Evolutionary conservation across 2,888 invertebrate species (phyloP), one percentile per base, ranked within the genome.

Genomic region (Orchesella flavescens): DNA sequence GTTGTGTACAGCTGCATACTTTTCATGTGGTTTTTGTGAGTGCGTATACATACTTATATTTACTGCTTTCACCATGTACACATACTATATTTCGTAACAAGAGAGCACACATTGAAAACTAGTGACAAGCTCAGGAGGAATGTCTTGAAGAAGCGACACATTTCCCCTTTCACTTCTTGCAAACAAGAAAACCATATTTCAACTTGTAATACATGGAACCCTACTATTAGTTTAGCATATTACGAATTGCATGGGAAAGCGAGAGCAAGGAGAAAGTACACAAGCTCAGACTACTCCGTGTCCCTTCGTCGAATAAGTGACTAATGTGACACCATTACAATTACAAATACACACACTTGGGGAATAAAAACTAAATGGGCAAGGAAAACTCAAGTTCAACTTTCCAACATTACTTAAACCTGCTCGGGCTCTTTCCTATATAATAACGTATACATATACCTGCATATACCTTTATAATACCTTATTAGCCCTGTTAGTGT

Each of bases 61-160:
- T 76, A 76, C 57, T 34, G 55, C 68, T 76, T 76, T 76, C 76
- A 68, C 57, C 66, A 68, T 19, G n/a, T n/a, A n/a, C n/a, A n/a
- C n/a, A n/a, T n/a, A n/a, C n/a, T n/a, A n/a, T n/a, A n/a, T n/a
- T n/a, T 5, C 57, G 72, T 1, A 46, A 68, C 15, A 10, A 46
- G 21, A 59, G 57, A 43, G 61, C 15, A 7, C 65, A 66, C 55
- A 43, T 44, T 43, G 80, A 69, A 65, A 61, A 65, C 76, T 71
- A 75, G 82, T 83, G 82, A 83, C 82, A 83, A 63, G 65, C 82
- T 83, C 24, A 83, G 71, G 82, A 83, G 72, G 82, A 83, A 83
- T 83, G 68, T 83, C 76, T 75, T 82, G 65, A 65, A 76, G 82
- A 83, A 83, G 82, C 82, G 82, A 83, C 82, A 83, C 82, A 83